Conservation (phyloP, 2,888 invertebrate species). For the Brenthis hecate region DNA sequence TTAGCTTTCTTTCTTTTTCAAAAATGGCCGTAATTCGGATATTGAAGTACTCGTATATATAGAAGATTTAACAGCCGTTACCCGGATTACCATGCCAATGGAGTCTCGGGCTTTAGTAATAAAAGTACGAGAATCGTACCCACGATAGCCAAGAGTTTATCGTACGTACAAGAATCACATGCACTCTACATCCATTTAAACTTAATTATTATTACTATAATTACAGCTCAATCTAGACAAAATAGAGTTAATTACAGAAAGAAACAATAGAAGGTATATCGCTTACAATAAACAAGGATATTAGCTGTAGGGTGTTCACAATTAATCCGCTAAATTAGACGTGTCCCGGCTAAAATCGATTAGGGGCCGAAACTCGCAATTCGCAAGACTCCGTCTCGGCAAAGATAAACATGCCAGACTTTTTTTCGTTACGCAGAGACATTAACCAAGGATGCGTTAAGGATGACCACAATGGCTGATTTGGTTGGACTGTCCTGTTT, state of each 20-base stretch:
- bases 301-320: slow-evolving; percentile 78
- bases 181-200: too few species aligned
- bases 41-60: too few species aligned
- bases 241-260: slow-evolving; percentile 19
- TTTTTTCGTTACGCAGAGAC: slow-evolving; percentile 77
- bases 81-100: too few species aligned
- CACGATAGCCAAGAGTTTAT: too few species aligned
- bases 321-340: slow-evolving; percentile 80
- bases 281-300: slow-evolving; percentile 74
- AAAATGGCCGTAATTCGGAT: too few species aligned
- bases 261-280: slow-evolving; percentile 46
- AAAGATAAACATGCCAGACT: slow-evolving; percentile 81
- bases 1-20: too few species aligned
- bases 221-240: not conserved
- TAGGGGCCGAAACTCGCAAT: slow-evolving; percentile 67
- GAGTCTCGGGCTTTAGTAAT: too few species aligned
- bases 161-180: too few species aligned
- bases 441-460: slow-evolving; percentile 77
- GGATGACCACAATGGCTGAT: slow-evolving; percentile 52
- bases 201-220: not conserved
- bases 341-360: slow-evolving; percentile 78
- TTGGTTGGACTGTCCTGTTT: slow-evolving; percentile 36
- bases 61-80: too few species aligned
- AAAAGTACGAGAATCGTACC: too few species aligned
- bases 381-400: slow-evolving; percentile 67